These are phyloP conservation scores for Scolopax mira DNA, from an alignment of 2,113 vertebrate genomes.

Conservation along the genomic window DNA sequence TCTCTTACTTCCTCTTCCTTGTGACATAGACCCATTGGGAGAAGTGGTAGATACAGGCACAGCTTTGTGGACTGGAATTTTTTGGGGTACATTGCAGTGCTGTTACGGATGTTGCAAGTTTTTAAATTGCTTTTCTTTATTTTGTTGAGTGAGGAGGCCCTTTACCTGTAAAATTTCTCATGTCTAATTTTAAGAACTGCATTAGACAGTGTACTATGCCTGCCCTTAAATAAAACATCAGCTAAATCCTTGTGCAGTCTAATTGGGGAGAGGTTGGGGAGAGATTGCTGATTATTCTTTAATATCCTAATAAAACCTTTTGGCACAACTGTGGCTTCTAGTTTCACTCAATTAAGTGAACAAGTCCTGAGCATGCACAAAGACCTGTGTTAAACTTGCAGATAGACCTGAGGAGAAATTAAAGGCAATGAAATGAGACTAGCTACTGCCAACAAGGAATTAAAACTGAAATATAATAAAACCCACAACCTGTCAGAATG, in stretches of 20 bases:
- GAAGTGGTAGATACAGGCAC: not conserved
- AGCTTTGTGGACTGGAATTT: not conserved
- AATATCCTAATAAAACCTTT: conserved; percentile 46
- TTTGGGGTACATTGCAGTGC: not conserved
- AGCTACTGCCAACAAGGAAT: conserved; percentile 35
- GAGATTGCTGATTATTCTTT: conserved; percentile 39
- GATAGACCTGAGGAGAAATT: conserved; percentile 40
- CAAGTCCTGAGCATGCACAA: conserved; percentile 53
- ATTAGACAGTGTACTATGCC: not conserved
- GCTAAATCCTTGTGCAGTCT: not conserved
- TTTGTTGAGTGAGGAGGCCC: not conserved
- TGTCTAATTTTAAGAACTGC: not conserved
- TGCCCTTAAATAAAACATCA: not conserved
- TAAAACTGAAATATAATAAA: not conserved
- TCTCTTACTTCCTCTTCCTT: not conserved
- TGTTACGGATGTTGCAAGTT: not conserved
- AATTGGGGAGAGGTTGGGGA: not conserved
- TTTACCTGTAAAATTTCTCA: not conserved
- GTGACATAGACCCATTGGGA: not conserved
- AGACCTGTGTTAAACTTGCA: conserved; percentile 41
- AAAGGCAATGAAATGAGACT: conserved; percentile 29
- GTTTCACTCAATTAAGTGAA: conserved; percentile 59
- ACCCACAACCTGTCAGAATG: not conserved
- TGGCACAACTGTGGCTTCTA: conserved; percentile 34
- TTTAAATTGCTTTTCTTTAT: not conserved